Base-by-base conservation (phyloP, 2,797 vertebrate species). In the Diplodus sargus region DNA sequence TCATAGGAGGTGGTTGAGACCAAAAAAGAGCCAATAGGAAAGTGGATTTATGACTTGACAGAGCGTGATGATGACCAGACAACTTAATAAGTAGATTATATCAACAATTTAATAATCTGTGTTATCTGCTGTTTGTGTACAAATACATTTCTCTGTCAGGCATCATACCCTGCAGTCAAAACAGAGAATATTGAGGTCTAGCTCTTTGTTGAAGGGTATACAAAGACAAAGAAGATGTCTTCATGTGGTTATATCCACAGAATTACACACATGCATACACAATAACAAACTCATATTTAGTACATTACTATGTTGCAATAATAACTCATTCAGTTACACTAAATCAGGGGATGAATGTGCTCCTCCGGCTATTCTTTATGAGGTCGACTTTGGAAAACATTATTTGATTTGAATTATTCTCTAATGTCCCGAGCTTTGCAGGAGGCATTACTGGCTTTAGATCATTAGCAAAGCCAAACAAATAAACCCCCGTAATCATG, bases 381-480 rank as follows among this genome's bases (percentile, higher is more conserved):
- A 69, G 61, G 72, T 57, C 58, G 76, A 79, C 76, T 53, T 70
- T 60, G 57, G 82, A 70, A 88, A 74, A 74, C 74, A 84, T 85
- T 85, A 88, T 84, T 81, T 70, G 53, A 86, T 91, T 84, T 86
- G 75, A 85, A 73, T 88, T 81, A 87, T 83, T 79, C 53, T 78
- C 45, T 79, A 61, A 90, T 80, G 79, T 86, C 43, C 67, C 1
- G 0, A 28, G 65, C 78, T 71, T 76, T 82, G 76, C 76, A 80
- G 74, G 70, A 63, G 77, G 90, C 71, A 67, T 82, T 65, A 49
- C 69, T 56, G 63, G 66, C 85, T 87, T 89, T 80, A 85, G 70
- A 83, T 91, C 87, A 85, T 91, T 89, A 91, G 85, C 70, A 60
- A 84, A 81, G 78, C 64, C 78, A 88, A 91, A 87, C 85, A 88